Conservation (phyloP, 2,888 invertebrate species). For the Zygogramma bicolorata region DNA sequence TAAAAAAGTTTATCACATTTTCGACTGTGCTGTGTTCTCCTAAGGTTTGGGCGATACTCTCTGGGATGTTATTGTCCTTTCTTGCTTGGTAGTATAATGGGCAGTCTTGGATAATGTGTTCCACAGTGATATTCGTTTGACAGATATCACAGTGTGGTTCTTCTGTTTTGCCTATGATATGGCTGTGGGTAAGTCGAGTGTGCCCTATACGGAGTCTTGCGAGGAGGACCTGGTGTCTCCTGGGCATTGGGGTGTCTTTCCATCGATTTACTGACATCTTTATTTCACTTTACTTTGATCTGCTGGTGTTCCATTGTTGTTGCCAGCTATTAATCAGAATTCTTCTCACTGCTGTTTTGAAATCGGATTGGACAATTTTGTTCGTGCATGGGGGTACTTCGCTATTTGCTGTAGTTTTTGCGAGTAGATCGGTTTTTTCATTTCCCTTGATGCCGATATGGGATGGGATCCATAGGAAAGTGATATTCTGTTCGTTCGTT, state of each 20-base stretch:
- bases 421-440: neutral
- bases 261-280: neutral
- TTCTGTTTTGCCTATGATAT: too few species aligned
- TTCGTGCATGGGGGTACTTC: neutral
- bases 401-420: slow-evolving; percentile 4
- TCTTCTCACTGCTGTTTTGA: neutral
- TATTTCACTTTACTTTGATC: neutral
- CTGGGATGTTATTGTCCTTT: neutral
- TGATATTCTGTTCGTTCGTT: neutral
- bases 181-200: too few species aligned
- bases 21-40: neutral
- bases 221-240: slow-evolving; percentile 5
- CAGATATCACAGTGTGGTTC: too few species aligned
- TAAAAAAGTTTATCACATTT: neutral
- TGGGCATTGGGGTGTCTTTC: neutral
- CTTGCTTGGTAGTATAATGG: neutral
- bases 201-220: neutral
- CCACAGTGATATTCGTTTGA: too few species aligned
- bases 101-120: slow-evolving; percentile 9
- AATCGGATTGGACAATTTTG: slow-evolving; percentile 8
- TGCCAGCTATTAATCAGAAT: slow-evolving; percentile 3
- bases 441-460: neutral
- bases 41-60: too few species aligned
- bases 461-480: neutral
- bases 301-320: slow-evolving; percentile 3